A percentile compares a stretch with the other conserved stretches of the same genome.
phyloP scores from a whole-genome alignment of 1,140 invertebrate species.

The Cherax quadricarinatus region DNA sequence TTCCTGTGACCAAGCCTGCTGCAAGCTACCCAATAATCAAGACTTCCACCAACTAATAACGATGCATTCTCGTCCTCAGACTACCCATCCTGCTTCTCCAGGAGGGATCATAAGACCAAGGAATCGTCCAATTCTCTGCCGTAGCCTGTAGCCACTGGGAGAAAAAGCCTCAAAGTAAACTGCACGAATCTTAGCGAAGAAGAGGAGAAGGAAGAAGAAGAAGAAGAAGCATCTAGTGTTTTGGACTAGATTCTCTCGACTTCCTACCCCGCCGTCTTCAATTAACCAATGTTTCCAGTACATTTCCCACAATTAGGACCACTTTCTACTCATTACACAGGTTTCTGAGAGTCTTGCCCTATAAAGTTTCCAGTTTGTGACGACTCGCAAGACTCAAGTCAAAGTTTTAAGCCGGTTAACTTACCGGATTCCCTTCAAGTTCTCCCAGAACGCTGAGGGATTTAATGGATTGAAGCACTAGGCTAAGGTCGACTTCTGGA shows the following conservation, averaged over 20 bases:
- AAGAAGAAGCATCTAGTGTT: not conserved
- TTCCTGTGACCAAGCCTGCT: too few relatives aligned
- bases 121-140: too few relatives aligned
- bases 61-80: too few relatives aligned
- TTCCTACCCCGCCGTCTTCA: not conserved
- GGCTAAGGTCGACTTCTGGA: not conserved
- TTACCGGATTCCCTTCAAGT: not conserved
- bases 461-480: not conserved
- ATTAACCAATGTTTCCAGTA: not conserved
- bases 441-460: not conserved
- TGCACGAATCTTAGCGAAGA: not conserved
- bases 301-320: not conserved
- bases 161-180: not conserved
- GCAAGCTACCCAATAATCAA: too few relatives aligned
- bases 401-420: conserved; percentile 20
- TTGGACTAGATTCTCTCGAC: not conserved
- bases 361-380: not conserved
- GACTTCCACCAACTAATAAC: too few relatives aligned
- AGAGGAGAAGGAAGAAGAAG: not conserved
- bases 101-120: too few relatives aligned
- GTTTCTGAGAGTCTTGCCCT: not conserved
- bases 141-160: not conserved
- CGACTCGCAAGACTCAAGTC: not conserved
- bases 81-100: too few relatives aligned
- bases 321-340: not conserved